Percentiles rank a stretch among this genome's conserved stretches.
phyloP scores from a whole-genome alignment of 2,113 vertebrate species.

The Macheiramphus alcinus region DNA sequence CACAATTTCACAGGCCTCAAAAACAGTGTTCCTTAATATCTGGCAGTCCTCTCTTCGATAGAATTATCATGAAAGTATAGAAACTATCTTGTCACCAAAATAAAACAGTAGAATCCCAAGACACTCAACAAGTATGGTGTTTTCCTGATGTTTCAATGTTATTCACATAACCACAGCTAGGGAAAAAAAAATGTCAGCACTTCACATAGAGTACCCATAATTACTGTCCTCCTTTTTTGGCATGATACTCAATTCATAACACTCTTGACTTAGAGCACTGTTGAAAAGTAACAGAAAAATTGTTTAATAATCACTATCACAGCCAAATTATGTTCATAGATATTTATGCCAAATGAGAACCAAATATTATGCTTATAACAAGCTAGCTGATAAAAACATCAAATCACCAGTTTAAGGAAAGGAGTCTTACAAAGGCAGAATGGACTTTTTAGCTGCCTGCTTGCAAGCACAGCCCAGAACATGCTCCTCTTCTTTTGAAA shows the following conservation, averaged over 20 bases:
- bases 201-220: not conserved
- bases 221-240: not conserved
- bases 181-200: not conserved
- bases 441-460: not conserved
- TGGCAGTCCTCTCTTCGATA: not conserved
- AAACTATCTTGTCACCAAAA: not conserved
- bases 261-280: not conserved
- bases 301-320: not conserved
- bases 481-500: not conserved
- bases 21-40: not conserved
- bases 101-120: not conserved
- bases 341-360: not conserved
- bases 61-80: not conserved
- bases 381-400: not conserved
- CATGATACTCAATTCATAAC: not conserved
- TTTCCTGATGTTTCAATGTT: not conserved
- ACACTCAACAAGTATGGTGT: not conserved
- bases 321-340: not conserved
- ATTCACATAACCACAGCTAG: not conserved
- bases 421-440: not conserved
- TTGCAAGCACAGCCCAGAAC: not conserved
- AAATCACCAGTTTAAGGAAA: not conserved
- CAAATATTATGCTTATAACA: not conserved
- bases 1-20: not conserved
- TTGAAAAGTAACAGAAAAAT: not conserved